Conservation (phyloP, 2,113 vertebrate genomes). For the Herpetotheres cachinnans region DNA sequence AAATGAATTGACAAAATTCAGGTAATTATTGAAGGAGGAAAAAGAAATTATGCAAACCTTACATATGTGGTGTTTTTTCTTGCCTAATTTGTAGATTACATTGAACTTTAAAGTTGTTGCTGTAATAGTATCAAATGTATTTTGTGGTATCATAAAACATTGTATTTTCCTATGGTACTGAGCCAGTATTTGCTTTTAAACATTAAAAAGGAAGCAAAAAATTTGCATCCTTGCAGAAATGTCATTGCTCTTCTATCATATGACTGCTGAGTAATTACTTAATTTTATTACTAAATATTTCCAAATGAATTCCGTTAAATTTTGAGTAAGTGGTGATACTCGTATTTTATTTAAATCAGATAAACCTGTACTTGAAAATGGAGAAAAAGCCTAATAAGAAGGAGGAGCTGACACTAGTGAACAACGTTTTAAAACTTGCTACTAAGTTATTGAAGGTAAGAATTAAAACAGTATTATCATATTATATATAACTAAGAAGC, state of each 20-base stretch:
- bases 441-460: conserved; percentile 96
- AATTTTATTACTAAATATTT: background rate
- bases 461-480: background rate
- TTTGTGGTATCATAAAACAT: background rate
- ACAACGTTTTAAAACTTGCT: conserved; percentile 97
- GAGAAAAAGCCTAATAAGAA: conserved; percentile 99
- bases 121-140: background rate
- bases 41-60: background rate
- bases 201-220: background rate
- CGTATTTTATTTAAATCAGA: conserved; percentile 74
- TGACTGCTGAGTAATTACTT: background rate
- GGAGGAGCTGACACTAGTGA: conserved; percentile 95
- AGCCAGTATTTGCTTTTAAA: background rate
- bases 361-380: conserved; percentile 99
- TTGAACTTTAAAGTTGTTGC: background rate
- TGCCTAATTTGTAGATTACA: background rate
- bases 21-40: background rate
- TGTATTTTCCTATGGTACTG: background rate
- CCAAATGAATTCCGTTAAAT: background rate
- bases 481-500: background rate
- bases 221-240: background rate
- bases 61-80: background rate
- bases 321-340: background rate
- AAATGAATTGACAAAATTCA: background rate
- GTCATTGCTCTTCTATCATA: background rate